phyloP scores from a whole-genome alignment of 1,140 invertebrate species.

The Zaprionus ornatus region DNA sequence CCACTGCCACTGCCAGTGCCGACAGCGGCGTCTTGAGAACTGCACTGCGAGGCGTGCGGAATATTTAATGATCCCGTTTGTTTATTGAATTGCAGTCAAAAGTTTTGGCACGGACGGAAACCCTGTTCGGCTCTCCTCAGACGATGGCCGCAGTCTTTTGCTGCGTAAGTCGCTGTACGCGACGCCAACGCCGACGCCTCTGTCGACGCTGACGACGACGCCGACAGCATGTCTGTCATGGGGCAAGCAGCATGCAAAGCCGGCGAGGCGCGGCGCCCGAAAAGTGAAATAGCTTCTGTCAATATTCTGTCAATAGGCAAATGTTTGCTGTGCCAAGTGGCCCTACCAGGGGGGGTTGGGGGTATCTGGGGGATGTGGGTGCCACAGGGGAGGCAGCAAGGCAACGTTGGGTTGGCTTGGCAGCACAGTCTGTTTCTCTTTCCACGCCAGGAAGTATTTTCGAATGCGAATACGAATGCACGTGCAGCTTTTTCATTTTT shows the following conservation, averaged over 20 bases:
- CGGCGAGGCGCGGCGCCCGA: slow-evolving; percentile 42
- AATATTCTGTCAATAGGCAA: slow-evolving; percentile 82
- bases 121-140: slow-evolving; percentile 44
- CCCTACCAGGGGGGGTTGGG: slow-evolving; percentile 19
- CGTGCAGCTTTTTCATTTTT: not conserved
- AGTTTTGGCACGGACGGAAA: slow-evolving; percentile 79
- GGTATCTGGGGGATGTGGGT: slow-evolving; percentile 9
- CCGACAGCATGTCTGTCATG: slow-evolving; percentile 63
- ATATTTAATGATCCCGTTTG: slow-evolving; percentile 82
- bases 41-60: slow-evolving; percentile 60
- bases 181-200: slow-evolving; percentile 20
- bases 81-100: slow-evolving; percentile 82
- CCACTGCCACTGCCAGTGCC: slow-evolving; percentile 16
- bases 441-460: not conserved
- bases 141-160: slow-evolving; percentile 59
- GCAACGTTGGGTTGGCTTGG: not conserved
- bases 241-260: slow-evolving; percentile 1
- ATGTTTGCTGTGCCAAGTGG: slow-evolving; percentile 62
- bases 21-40: slow-evolving; percentile 20
- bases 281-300: slow-evolving; percentile 82
- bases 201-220: slow-evolving; percentile 17
- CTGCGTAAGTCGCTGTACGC: slow-evolving; percentile 40
- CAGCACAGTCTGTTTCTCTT: not conserved
- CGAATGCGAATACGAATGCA: not conserved
- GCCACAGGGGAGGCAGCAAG: not conserved